Percentiles rank a stretch among this genome's conserved stretches.
These are phyloP conservation scores for Eristalis intricaria DNA, from an alignment of 2,888 invertebrate genomes.

Conservation along the genomic window DNA sequence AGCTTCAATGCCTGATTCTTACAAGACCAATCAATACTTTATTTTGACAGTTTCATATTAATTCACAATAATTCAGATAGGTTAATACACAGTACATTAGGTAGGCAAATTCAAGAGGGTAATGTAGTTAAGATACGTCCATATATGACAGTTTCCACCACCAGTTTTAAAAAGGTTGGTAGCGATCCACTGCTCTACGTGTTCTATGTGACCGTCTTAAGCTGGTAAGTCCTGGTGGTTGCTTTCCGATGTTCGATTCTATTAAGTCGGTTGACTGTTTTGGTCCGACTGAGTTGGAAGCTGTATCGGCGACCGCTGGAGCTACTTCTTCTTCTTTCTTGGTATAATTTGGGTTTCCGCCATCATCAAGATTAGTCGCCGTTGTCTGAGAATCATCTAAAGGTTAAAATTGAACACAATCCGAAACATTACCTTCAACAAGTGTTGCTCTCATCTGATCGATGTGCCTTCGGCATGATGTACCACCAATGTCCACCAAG, in stretches of 20 bases:
- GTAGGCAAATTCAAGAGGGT: no score
- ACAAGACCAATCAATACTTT: no score
- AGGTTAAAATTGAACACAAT: background rate
- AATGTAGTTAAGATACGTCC: no score
- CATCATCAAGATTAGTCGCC: background rate
- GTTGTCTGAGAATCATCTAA: background rate
- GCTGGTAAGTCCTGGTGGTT: background rate
- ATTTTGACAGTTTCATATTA: no score
- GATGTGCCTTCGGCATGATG: background rate
- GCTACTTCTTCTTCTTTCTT: background rate
- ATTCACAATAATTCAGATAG: no score
- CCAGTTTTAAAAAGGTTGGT: background rate
- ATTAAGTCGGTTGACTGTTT: background rate
- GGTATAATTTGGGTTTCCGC: background rate
- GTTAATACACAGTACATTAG: no score
- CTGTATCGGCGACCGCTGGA: background rate
- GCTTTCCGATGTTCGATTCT: background rate
- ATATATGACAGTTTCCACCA: background rate
- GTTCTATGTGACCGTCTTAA: background rate
- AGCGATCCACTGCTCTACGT: background rate
- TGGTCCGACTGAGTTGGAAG: background rate
- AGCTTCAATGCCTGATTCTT: no score
- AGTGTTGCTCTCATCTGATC: constrained; percentile 17
- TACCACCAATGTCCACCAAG: background rate
- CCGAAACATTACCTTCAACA: background rate